These are phyloP conservation scores for Epinephelus fuscoguttatus DNA, from an alignment of 2,113 vertebrate species.

Conservation along the genomic window DNA sequence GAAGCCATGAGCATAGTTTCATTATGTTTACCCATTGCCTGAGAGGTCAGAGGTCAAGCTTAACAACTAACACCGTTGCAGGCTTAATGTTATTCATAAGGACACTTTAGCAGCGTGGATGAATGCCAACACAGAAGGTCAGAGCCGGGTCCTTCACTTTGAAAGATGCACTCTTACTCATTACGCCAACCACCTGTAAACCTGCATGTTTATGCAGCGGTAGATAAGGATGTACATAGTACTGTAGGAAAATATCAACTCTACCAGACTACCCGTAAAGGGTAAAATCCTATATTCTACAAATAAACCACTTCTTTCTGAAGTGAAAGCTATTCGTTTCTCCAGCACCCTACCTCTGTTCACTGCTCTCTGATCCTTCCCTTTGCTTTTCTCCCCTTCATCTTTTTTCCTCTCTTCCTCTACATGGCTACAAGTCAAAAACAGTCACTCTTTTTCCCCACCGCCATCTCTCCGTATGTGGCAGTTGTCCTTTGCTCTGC, in stretches of 20 bases:
- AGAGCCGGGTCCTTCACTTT: not conserved
- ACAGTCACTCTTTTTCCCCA: not conserved
- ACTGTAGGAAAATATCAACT: not conserved
- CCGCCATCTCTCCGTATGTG: constrained; percentile 17
- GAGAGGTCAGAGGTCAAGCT: not conserved
- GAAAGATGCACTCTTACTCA: not conserved
- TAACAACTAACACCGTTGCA: not conserved
- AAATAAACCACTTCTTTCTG: constrained; percentile 26
- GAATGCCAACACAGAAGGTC: constrained; percentile 14
- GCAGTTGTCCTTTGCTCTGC: constrained; percentile 25
- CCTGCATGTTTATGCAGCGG: not conserved
- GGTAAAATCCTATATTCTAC: constrained; percentile 10
- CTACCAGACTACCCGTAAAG: not conserved
- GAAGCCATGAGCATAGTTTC: not conserved
- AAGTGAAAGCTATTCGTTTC: constrained; percentile 16
- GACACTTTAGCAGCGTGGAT: not conserved
- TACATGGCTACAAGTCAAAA: constrained; percentile 22
- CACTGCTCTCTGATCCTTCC: constrained; percentile 32
- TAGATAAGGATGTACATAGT: not conserved
- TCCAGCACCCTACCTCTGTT: not conserved
- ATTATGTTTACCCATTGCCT: not conserved
- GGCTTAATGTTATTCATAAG: not conserved
- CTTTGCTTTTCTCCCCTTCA: constrained; percentile 23
- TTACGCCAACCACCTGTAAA: not conserved
- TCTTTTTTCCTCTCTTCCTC: constrained; percentile 13